Base-by-base conservation (phyloP, 64 coral and sea anemone genomes). In the Pocillopora verrucosa region DNA sequence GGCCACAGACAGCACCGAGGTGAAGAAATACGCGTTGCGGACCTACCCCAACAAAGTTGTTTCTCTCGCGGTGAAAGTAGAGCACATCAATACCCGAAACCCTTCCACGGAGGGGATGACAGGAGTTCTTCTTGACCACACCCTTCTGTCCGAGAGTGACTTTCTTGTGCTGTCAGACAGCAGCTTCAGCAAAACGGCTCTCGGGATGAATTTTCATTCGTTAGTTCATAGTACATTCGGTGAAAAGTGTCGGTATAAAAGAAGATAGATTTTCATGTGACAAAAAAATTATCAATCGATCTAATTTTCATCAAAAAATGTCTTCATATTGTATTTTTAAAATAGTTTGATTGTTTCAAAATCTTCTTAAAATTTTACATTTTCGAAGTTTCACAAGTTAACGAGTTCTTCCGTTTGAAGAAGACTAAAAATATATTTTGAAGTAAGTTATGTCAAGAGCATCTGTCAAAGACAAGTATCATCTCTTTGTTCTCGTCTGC, bases 111-210 rank as follows among this genome's bases (percentile, higher is more conserved):
- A 95, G 25, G 93, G 93, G 4, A 75, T 95, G 68, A 73, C 70
- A 4, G 77, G 89, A 16, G 84, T 91, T 25, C 76, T 95, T 7
- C 41, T 95, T 19, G 93, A 95, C 65, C 93, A 95, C 36, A 91
- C 87, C 14, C 80, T 95, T 34, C 19, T 95, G 36, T 90, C 93
- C 20, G 93, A 95, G 41, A 88, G 93, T 65, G 57, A 91, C 64
- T 90, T 77, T 38, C 79, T 95, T 19, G 88, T 95, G 20, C 65
- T 95, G 61, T 95, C 93, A 2, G 85, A 83, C 20, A 95, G 93
- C 26, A 91, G 83, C 19, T 95, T 95, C 45, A 86, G 93, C 34
- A 91, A 74, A 25, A 91, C 93, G 45, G 89, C 93, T 16, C 84
- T 95, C 22, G 93, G 93, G 4, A 58, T 91, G 22, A 87, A 75